A percentile compares a stretch with the other conserved stretches of the same genome.
Conservation (phyloP, 2,888 invertebrate species). For the Phalera bucephala region DNA sequence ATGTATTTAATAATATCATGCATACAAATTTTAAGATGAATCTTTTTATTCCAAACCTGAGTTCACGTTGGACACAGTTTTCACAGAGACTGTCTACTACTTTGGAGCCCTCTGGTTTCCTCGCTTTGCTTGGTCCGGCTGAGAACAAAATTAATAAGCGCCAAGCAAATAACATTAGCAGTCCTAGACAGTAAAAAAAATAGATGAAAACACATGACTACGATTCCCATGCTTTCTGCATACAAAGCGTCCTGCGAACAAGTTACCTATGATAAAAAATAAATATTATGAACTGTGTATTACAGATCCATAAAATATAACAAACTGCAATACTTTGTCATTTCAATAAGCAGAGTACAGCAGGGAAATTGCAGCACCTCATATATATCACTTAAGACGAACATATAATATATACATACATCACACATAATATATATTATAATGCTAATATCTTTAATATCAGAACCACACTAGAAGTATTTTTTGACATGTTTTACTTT, state of each 20-base stretch:
- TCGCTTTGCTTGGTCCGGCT: conserved; percentile 63
- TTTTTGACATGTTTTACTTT: no score
- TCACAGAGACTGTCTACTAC: conserved; percentile 49
- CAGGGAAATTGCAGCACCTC: neutral
- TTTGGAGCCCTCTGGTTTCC: conserved; percentile 47
- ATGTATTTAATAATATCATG: conserved; percentile 34
- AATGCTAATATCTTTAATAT: no score
- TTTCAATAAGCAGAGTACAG: neutral
- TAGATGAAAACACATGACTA: conserved; percentile 7
- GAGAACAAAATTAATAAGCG: conserved; percentile 74
- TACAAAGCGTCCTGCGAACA: no score
- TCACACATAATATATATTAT: no score
- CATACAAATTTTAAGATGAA: conserved; percentile 44
- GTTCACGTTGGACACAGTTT: conserved; percentile 53
- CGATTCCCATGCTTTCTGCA: conserved; percentile 21
- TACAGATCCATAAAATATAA: no score
- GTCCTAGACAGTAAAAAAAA: conserved; percentile 15
- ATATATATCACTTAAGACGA: neutral
- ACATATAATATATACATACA: no score
- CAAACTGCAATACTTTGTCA: no score
- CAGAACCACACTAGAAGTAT: no score
- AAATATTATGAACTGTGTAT: no score
- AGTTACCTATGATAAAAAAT: no score
- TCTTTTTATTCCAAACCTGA: conserved; percentile 65
- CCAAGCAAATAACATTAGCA: conserved; percentile 64